Conservation (phyloP, 2,888 invertebrate genomes). For the Melitaea athalia region DNA sequence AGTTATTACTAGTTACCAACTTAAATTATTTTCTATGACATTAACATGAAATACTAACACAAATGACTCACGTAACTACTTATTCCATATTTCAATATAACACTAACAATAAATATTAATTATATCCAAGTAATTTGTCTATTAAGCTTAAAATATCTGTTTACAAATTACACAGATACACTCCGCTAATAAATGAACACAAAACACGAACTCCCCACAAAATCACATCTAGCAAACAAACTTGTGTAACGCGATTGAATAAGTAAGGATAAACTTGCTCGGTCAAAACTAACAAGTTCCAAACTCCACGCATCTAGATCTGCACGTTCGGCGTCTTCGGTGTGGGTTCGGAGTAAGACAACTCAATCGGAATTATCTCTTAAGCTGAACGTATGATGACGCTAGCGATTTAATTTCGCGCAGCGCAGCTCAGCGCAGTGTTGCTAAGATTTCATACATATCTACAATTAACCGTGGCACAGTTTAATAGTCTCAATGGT, state of each 20-base stretch:
- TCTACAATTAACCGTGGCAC: too few relatives aligned
- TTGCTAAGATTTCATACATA: too few relatives aligned
- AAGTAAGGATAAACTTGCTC: constrained; percentile 6
- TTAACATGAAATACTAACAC: too few relatives aligned
- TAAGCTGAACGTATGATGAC: too few relatives aligned
- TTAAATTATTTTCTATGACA: too few relatives aligned
- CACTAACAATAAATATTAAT: too few relatives aligned
- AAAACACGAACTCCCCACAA: not conserved
- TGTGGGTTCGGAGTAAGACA: constrained; percentile 7
- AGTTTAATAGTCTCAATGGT: too few relatives aligned
- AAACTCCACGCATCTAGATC: constrained; percentile 17
- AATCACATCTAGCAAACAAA: constrained; percentile 6
- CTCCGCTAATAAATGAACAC: not conserved
- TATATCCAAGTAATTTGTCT: not conserved
- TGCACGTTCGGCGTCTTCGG: not conserved
- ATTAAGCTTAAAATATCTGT: not conserved
- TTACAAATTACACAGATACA: not conserved
- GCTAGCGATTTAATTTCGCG: too few relatives aligned
- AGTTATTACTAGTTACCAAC: too few relatives aligned
- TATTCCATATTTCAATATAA: too few relatives aligned
- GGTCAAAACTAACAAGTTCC: constrained; percentile 25
- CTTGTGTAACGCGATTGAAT: constrained; percentile 1
- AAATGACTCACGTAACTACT: too few relatives aligned
- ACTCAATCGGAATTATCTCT: constrained; percentile 2
- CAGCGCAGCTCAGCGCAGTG: too few relatives aligned